A percentile compares a stretch with the other conserved stretches of the same genome.
Evolutionary conservation across 2,797 vertebrate species (phyloP).

Genomic region (Liparis tanakae): DNA sequence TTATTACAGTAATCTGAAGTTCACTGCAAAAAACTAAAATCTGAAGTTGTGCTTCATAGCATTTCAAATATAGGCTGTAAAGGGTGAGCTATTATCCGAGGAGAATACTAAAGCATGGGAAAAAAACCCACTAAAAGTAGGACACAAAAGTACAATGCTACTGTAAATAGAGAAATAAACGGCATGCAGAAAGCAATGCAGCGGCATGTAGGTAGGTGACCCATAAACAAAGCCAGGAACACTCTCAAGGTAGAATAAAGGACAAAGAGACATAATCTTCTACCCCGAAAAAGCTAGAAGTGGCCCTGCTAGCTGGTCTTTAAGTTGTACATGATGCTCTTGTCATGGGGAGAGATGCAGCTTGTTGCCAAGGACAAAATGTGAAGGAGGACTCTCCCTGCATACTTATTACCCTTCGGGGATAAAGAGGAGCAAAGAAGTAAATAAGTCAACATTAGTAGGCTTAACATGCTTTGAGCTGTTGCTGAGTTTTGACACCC

Average conservation of each 20-base stretch:
- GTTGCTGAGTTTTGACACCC: no score
- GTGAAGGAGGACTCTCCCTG: background rate
- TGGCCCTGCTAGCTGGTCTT: no score
- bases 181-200: conserved; percentile 52
- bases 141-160: conserved; percentile 62
- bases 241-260: conserved; percentile 73
- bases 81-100: conserved; percentile 24
- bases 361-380: background rate
- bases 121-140: conserved; percentile 53
- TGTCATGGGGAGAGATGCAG: background rate
- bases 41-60: conserved; percentile 11
- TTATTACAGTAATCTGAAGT: conserved; percentile 30
- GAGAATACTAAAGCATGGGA: conserved; percentile 8
- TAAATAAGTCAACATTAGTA: background rate
- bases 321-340: background rate
- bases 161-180: conserved; percentile 71
- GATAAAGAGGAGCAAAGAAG: background rate
- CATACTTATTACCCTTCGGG: background rate
- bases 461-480: no score
- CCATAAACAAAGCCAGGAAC: conserved; percentile 76
- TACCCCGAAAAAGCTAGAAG: no score
- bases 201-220: conserved; percentile 81
- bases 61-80: conserved; percentile 39
- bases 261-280: conserved; percentile 54
- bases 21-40: conserved; percentile 1